Base-by-base conservation (phyloP, 2,888 invertebrate genomes). In the Epinotia brunnichana region DNA sequence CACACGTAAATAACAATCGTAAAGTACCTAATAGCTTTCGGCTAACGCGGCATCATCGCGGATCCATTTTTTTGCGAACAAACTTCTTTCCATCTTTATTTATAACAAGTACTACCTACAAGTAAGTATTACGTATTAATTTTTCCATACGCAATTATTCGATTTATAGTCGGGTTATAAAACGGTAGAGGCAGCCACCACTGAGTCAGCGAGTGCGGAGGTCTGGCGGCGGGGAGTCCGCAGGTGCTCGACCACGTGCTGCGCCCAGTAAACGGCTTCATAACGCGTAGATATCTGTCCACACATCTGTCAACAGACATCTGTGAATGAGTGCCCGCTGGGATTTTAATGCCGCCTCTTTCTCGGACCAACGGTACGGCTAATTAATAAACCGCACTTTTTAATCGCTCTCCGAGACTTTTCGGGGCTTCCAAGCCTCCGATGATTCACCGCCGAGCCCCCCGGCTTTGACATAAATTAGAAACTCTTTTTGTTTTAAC, bases 201-300 rank as follows among this genome's bases (percentile, higher is more conserved):
- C 81, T 35, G 84, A 79, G 81, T 82, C 81, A 80, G 78, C 35
- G 54, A 59, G 44, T 61, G 70, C 73, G 72, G 74, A 76, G 80
- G 78, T 78, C 79, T 74, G 76, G 68, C 87, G 77, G 78, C 87
- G 83, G 86, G 88, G 89, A 79, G 84, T 84, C 84, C 79, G 87
- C 90, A 88, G 89, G 87, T 88, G 89, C 81, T 70, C 61, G 72
- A 81, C 85, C 87, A 85, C 89, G 88, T 87, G 88, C 89, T 85
- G 87, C 83, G 78, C 74, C 75, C 76, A 69, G 75, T 77, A 80
- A 81, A 82, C 81, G 78, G 81, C 85, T 83, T 82, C 82, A 84
- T 81, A 80, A 77, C 80, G 80, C 79, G 76, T 79, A 80, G 81
- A 80, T 81, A 82, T 80, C 82, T 83, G 83, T 81, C 81, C 74